Conservation (phyloP, 1,140 invertebrate species). For the Drosophila subobscura region DNA sequence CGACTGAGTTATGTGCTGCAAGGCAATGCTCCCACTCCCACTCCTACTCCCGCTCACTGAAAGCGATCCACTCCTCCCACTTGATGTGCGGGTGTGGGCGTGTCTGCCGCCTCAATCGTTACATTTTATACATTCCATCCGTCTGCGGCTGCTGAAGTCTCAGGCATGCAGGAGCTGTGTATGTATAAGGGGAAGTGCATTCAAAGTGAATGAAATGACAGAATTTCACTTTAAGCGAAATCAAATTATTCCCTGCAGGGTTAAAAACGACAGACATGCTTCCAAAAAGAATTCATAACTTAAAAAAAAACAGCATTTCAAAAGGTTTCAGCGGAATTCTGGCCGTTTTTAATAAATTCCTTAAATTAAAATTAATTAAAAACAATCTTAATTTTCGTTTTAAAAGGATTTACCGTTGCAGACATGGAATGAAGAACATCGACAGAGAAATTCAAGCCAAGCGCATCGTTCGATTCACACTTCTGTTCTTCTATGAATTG, state of each 20-base stretch:
- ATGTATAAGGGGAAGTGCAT: not conserved
- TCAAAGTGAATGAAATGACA: constrained; percentile 5
- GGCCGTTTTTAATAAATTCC: too few species aligned
- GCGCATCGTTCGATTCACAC: too few species aligned
- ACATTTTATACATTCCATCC: constrained; percentile 36
- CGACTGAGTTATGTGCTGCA: constrained; percentile 37
- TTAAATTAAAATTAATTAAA: too few species aligned
- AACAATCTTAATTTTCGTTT: too few species aligned
- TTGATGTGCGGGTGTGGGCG: constrained; percentile 27
- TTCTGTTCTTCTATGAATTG: too few species aligned
- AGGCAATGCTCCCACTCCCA: constrained; percentile 23
- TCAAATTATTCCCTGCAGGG: not conserved
- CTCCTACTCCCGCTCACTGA: constrained; percentile 32
- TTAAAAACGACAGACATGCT: not conserved
- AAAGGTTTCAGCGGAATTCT: too few species aligned
- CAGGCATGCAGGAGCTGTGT: not conserved
- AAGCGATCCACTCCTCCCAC: constrained; percentile 34
- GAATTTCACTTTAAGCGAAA: constrained; percentile 12
- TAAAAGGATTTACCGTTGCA: too few species aligned
- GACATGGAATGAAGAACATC: too few species aligned
- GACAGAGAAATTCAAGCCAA: too few species aligned
- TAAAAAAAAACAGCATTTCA: not conserved
- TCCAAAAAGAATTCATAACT: not conserved
- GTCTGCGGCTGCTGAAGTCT: not conserved
- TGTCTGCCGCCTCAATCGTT: constrained; percentile 35